These are phyloP conservation scores for Creontiades dilutus DNA, from an alignment of 2,888 invertebrate genomes.

Conservation along the genomic window DNA sequence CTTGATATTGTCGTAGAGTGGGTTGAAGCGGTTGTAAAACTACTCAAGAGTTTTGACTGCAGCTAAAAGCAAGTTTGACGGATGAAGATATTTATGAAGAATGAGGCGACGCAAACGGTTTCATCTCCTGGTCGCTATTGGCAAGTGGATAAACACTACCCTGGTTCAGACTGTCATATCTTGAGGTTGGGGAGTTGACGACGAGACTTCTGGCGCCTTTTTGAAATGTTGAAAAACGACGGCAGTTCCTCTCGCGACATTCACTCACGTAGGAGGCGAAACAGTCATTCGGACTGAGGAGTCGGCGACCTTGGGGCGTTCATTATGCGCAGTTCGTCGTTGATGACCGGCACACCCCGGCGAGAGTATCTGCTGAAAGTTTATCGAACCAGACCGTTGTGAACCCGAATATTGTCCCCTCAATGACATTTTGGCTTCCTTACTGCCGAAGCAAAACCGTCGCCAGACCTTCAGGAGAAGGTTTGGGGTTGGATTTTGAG, in stretches of 20 bases:
- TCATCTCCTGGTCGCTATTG: not conserved
- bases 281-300: not conserved
- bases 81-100: no score
- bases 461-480: no score
- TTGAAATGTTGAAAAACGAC: not conserved
- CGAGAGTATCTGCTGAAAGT: not conserved
- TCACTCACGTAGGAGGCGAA: not conserved
- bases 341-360: not conserved
- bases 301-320: slow-evolving; percentile 2
- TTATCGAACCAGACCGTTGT: no score
- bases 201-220: slow-evolving; percentile 10
- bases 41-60: no score
- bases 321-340: not conserved
- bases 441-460: no score
- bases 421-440: no score
- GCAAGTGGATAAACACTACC: slow-evolving; percentile 6
- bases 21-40: no score
- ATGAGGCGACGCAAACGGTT: not conserved
- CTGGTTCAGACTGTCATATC: not conserved
- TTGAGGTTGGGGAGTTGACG: not conserved
- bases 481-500: no score
- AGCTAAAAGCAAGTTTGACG: no score
- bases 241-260: not conserved
- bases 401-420: no score
- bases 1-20: no score